Conservation (phyloP, 37 sponge, comb jelly and placozoan genomes). For the Aplysina aerophoba region DNA sequence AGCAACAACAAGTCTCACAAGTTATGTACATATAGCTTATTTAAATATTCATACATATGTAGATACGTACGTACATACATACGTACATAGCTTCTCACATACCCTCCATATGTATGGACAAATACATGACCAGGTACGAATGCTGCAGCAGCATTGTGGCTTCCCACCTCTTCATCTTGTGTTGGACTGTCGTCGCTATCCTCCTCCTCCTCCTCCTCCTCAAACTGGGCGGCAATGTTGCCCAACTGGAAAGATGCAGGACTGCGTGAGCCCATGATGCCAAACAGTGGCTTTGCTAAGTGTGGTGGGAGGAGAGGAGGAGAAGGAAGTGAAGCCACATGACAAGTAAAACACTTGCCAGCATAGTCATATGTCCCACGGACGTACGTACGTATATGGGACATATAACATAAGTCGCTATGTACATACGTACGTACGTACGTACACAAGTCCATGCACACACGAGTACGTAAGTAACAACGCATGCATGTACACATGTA, state of each 20-base stretch:
- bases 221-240: slow-evolving; percentile 72
- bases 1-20: too few species aligned
- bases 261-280: neutral
- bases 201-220: slow-evolving; percentile 68
- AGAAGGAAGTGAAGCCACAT: neutral
- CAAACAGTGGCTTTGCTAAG: slow-evolving; percentile 27
- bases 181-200: neutral
- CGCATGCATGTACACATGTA: neutral
- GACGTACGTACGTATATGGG: too few species aligned
- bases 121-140: too few species aligned
- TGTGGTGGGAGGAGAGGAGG: neutral
- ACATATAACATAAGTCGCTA: too few species aligned
- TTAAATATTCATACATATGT: too few species aligned
- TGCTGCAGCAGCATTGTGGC: too few species aligned
- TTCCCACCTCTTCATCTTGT: neutral
- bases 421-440: neutral
- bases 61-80: too few species aligned
- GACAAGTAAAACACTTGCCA: neutral
- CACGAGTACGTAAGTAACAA: neutral
- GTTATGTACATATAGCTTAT: too few species aligned
- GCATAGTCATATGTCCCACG: neutral
- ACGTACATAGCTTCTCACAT: too few species aligned
- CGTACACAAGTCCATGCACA: neutral
- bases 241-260: slow-evolving; percentile 22
- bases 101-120: too few species aligned